Evolutionary conservation across 2,888 invertebrate species (phyloP), one percentile per base, ranked within the genome.

Genomic region (Dolomedes plantarius): DNA sequence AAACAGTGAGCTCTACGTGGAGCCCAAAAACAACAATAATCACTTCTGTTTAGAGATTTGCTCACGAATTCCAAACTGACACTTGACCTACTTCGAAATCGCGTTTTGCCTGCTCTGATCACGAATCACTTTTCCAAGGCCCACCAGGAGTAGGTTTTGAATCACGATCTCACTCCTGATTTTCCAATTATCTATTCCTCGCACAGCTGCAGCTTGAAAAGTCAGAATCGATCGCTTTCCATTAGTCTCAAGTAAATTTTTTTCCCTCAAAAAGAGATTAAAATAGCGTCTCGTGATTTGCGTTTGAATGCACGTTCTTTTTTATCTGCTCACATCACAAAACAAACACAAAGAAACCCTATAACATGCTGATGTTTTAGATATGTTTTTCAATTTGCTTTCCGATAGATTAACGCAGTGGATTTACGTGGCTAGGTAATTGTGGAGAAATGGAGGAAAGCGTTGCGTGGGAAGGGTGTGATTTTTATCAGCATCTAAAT

Each of bases 61-160:
- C 73, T 67, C 72, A 77, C 83, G 83, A 85, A 50, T 64, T 39
- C 67, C 62, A 28, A 56, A 73, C 73, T 77, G 83, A 73, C 83
- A 77, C 73, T 29, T 78, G 83, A 78, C 83, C 83, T 27, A 78
- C 39, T 85, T 77, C 23, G 65, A 13, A 76, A 71, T 32, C 64
- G 13, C 16, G 11, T 13, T 69, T 41, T 23, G n/a, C n/a, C 23
- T 56, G 31, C 56, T 3, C 23, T 23, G 62, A 74, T 74, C 74
- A 74, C 74, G 74, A 74, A 32, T 31, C n/a, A 13, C 16, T 27
- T 23, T 23, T n/a, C 67, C 67, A 67, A 67, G 67, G 67, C 67
- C 56, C 56, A 56, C 56, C 56, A 23, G 56, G 56, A 56, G 56
- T 56, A 3, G 56, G 65, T 7, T 9, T 28, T 23, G 6, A 23